phyloP scores from a whole-genome alignment of 1,140 invertebrate genomes.

The Magallana angulata region DNA sequence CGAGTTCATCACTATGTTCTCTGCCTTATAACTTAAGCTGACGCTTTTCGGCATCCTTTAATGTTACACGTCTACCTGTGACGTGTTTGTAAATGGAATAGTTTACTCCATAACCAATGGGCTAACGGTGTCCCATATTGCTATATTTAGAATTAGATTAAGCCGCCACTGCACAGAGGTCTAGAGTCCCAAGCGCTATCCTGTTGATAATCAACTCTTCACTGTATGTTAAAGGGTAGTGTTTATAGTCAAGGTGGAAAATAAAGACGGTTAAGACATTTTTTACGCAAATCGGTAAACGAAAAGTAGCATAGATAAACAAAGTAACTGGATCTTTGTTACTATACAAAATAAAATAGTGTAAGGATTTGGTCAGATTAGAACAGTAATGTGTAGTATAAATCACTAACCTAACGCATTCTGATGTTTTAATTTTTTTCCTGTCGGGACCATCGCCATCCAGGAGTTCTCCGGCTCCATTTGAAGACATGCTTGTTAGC shows the following conservation, averaged over 20 bases:
- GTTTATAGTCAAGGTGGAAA: no score
- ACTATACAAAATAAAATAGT: no score
- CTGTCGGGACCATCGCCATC: conserved; percentile 45
- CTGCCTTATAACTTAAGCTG: no score
- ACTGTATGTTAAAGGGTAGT: no score
- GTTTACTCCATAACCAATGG: background rate
- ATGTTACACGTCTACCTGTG: background rate
- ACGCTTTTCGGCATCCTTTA: no score
- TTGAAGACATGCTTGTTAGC: background rate
- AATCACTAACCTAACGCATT: background rate
- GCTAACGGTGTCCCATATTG: background rate
- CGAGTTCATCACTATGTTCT: no score
- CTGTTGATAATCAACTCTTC: no score
- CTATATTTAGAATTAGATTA: conserved; percentile 9
- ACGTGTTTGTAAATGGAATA: background rate
- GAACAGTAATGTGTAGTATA: background rate
- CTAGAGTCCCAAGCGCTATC: no score
- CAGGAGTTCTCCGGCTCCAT: background rate
- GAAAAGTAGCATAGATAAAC: no score
- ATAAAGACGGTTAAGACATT: no score
- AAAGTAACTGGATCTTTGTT: no score
- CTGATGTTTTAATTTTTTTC: conserved; percentile 28
- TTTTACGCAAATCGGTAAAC: no score
- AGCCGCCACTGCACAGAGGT: background rate
- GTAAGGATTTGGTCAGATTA: background rate